phyloP scores from a whole-genome alignment of 2,888 invertebrate species.

The Nephrotoma appendiculata region DNA sequence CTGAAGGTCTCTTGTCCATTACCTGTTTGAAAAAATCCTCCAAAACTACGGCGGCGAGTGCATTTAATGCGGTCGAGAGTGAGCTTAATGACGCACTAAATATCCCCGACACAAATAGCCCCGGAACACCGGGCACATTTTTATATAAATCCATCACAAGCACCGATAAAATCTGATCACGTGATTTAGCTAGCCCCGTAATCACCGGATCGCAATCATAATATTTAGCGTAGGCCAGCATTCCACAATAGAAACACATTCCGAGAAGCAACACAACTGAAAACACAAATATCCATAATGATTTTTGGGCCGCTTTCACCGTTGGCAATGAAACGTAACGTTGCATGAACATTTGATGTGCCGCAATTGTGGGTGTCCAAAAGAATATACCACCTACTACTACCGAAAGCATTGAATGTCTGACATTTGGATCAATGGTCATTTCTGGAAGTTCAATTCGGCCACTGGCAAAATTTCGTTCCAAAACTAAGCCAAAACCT shows the following conservation, averaged over 20 bases:
- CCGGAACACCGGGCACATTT: neutral
- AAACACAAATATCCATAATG: neutral
- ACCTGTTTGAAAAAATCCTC: neutral
- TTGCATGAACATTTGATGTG: constrained; percentile 66
- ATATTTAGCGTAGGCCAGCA: neutral
- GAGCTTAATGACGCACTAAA: neutral
- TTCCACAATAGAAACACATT: neutral
- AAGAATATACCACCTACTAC: constrained; percentile 61
- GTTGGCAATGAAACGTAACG: neutral
- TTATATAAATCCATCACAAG: neutral
- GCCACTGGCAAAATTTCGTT: constrained; percentile 50
- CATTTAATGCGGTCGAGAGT: neutral
- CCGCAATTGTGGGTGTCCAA: constrained; percentile 59
- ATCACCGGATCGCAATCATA: neutral
- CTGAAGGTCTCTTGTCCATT: constrained; percentile 35
- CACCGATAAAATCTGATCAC: neutral
- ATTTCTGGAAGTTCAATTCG: constrained; percentile 55
- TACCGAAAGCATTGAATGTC: constrained; percentile 64
- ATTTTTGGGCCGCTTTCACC: neutral
- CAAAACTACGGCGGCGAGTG: neutral
- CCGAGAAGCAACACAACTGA: neutral
- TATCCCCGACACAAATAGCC: neutral
- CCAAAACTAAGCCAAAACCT: constrained; percentile 46
- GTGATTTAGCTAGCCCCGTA: neutral
- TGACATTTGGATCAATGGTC: constrained; percentile 60